Evolutionary conservation across 2,888 invertebrate genomes (phyloP).

Genomic region (Pardosa pseudoannulata): DNA sequence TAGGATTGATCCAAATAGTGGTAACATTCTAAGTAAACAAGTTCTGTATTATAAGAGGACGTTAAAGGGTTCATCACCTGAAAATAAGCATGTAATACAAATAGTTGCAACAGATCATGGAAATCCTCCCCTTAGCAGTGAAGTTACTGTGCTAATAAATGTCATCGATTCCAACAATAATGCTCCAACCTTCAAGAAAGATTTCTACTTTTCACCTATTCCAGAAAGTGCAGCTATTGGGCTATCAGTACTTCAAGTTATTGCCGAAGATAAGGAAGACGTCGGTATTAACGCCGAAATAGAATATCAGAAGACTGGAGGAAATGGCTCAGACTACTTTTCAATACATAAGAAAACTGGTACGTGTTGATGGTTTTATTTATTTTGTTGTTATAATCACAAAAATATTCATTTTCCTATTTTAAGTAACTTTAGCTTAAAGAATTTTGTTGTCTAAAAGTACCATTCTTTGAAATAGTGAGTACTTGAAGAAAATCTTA

Average conservation of each 20-base stretch:
- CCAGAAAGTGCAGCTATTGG: slow-evolving; percentile 96
- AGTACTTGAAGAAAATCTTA: too few relatives aligned
- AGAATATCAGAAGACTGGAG: slow-evolving; percentile 85
- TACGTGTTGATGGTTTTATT: too few relatives aligned
- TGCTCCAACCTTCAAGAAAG: slow-evolving; percentile 88
- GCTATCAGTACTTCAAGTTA: slow-evolving; percentile 88
- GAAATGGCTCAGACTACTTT: slow-evolving; percentile 88
- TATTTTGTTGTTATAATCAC: too few relatives aligned
- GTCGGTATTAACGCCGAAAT: slow-evolving; percentile 93
- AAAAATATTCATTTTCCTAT: too few relatives aligned
- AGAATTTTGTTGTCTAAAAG: too few relatives aligned
- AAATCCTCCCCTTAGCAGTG: slow-evolving; percentile 90
- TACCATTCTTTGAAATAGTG: too few relatives aligned
- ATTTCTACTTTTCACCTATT: slow-evolving; percentile 91
- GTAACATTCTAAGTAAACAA: slow-evolving; percentile 91
- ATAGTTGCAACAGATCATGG: slow-evolving; percentile 96
- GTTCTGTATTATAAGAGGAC: slow-evolving; percentile 85
- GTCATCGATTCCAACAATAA: slow-evolving; percentile 94
- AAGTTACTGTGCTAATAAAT: slow-evolving; percentile 84
- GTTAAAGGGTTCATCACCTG: slow-evolving; percentile 85
- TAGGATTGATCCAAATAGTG: slow-evolving; percentile 94
- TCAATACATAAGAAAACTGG: slow-evolving; percentile 86
- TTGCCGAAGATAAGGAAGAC: slow-evolving; percentile 82
- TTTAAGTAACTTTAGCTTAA: too few relatives aligned
- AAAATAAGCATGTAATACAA: slow-evolving; percentile 90